Percentiles rank a stretch among this genome's conserved stretches.
phyloP scores from a whole-genome alignment of 2,113 vertebrate species.

The Fulmarus glacialis region DNA sequence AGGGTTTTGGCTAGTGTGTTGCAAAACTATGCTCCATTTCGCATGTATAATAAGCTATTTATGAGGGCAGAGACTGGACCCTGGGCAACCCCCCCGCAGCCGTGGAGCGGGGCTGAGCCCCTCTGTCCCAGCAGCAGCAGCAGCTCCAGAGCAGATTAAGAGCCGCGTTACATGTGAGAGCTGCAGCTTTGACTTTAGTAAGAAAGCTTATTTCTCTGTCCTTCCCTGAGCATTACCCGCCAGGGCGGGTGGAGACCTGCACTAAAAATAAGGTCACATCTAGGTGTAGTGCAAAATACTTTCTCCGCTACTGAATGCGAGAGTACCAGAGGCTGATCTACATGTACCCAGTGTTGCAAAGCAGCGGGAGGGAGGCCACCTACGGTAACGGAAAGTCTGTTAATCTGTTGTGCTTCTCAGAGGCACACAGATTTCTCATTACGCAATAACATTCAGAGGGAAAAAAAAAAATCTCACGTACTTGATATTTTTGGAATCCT shows the following conservation, averaged over 20 bases:
- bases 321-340: not conserved
- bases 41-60: not conserved
- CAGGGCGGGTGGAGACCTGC: not conserved
- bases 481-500: conserved; percentile 90
- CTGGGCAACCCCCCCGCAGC: not conserved
- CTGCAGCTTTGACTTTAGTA: not conserved
- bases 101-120: not conserved
- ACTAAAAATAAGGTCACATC: not conserved
- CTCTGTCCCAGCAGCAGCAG: not conserved
- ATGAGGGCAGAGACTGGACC: not conserved
- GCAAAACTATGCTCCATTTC: not conserved
- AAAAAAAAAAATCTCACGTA: conserved; percentile 58
- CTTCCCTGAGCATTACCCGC: not conserved
- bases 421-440: not conserved
- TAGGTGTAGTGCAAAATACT: not conserved
- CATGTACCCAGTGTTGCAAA: not conserved
- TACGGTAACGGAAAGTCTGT: not conserved
- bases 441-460: not conserved
- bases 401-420: not conserved
- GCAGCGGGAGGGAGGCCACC: not conserved
- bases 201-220: not conserved
- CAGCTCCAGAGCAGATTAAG: not conserved
- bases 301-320: not conserved
- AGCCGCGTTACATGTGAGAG: accelerated
- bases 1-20: not conserved